phyloP scores from a whole-genome alignment of 2,888 invertebrate species.

The Zaprionus obscuricornis region DNA sequence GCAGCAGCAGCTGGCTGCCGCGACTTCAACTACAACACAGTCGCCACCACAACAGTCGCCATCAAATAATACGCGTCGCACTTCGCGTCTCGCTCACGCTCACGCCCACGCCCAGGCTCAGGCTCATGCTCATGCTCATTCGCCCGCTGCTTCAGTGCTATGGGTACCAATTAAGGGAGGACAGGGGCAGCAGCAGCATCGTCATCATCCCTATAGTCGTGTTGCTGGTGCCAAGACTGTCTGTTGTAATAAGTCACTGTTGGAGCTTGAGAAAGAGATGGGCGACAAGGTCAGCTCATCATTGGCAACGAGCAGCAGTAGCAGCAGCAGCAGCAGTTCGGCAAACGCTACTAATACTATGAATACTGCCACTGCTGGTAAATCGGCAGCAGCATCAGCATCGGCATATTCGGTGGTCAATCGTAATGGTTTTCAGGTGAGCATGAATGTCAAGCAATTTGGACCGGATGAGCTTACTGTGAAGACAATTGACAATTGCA shows the following conservation, averaged over 20 bases:
- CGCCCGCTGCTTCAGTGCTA: slow-evolving; percentile 39
- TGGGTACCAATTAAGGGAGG: slow-evolving; percentile 68
- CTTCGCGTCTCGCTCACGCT: slow-evolving; percentile 39
- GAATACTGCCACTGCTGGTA: slow-evolving; percentile 12
- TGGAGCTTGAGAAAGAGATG: slow-evolving; percentile 65
- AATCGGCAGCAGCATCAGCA: slow-evolving; percentile 31
- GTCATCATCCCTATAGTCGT: slow-evolving; percentile 66
- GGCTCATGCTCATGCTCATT: slow-evolving; percentile 16
- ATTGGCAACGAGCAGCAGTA: neutral
- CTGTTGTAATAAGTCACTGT: slow-evolving; percentile 66
- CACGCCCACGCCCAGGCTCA: slow-evolving; percentile 15
- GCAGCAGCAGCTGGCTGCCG: slow-evolving; percentile 66
- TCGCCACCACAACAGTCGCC: slow-evolving; percentile 51
- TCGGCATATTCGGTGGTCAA: slow-evolving; percentile 60
- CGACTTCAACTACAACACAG: slow-evolving; percentile 45
- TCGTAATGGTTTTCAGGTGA: slow-evolving; percentile 87
- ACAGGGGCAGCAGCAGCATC: slow-evolving; percentile 45
- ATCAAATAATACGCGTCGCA: slow-evolving; percentile 36
- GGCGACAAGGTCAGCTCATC: slow-evolving; percentile 52
- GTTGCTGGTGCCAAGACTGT: slow-evolving; percentile 71
- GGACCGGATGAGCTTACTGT: slow-evolving; percentile 90
- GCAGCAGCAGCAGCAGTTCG: neutral
- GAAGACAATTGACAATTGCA: slow-evolving; percentile 88
- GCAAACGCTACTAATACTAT: neutral
- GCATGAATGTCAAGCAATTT: slow-evolving; percentile 90